A percentile compares a stretch with the other conserved stretches of the same genome.
Evolutionary conservation across 2,113 vertebrate genomes (phyloP).

Genomic region (Chlamydotis undulata): DNA sequence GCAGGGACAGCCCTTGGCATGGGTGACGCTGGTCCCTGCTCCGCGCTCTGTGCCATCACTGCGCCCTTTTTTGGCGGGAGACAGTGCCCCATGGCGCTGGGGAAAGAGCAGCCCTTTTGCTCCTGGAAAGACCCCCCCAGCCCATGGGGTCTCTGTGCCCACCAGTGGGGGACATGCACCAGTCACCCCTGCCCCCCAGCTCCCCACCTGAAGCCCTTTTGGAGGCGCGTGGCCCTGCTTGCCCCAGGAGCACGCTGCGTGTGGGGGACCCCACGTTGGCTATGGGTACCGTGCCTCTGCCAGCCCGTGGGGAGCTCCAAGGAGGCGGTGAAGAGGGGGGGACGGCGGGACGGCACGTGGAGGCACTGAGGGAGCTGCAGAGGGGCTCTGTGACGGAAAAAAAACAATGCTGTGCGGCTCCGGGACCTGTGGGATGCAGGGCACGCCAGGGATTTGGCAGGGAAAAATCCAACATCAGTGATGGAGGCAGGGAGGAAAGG

Average conservation of each 20-base stretch:
- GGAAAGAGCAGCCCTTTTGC: not conserved
- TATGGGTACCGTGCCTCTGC: too few relatives aligned
- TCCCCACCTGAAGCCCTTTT: not conserved
- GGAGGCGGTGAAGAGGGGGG: not conserved
- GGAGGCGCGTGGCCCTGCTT: accelerated
- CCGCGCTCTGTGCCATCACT: accelerated
- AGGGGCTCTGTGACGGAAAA: not conserved
- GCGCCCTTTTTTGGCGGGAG: accelerated
- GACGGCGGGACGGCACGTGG: accelerated
- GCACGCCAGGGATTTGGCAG: accelerated
- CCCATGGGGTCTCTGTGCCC: not conserved
- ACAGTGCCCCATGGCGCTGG: accelerated
- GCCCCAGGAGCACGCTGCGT: accelerated
- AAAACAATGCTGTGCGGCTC: not conserved
- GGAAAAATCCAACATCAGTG: not conserved
- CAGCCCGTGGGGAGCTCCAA: accelerated
- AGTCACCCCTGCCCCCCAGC: not conserved
- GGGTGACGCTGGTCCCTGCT: not conserved
- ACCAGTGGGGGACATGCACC: accelerated
- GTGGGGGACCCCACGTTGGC: not conserved
- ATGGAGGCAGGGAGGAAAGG: not conserved
- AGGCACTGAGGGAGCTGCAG: not conserved
- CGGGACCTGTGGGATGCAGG: not conserved
- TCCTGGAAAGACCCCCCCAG: not conserved
- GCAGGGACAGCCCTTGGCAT: not conserved